Evolutionary conservation across 2,797 vertebrate species (phyloP).

Genomic region (Gymnodraco acuticeps): DNA sequence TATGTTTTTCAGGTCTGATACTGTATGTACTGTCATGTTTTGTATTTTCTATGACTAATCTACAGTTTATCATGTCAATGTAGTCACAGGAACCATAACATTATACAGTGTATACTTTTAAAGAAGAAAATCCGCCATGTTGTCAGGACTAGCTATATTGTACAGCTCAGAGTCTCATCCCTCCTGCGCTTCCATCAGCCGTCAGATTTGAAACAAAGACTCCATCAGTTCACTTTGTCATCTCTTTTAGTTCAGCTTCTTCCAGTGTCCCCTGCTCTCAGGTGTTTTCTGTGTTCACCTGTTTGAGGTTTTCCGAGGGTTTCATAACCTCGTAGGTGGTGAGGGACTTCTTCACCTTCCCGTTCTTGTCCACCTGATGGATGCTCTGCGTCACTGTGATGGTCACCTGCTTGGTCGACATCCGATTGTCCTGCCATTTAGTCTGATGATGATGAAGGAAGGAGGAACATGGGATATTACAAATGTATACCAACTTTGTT

Average conservation of each 20-base stretch:
- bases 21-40: conserved; percentile 11
- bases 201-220: not conserved
- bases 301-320: conserved; percentile 74
- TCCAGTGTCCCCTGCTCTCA: conserved; percentile 36
- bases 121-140: conserved; percentile 4
- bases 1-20: conserved; percentile 1
- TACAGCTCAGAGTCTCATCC: not conserved
- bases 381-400: conserved; percentile 88
- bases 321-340: conserved; percentile 86
- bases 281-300: conserved; percentile 64
- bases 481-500: not conserved
- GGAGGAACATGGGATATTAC: not conserved
- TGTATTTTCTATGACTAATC: not conserved
- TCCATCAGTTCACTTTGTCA: not conserved
- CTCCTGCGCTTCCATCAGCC: conserved; percentile 14
- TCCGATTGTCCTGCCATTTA: conserved; percentile 87
- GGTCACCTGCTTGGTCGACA: conserved; percentile 89
- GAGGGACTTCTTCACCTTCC: conserved; percentile 84
- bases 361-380: conserved; percentile 85
- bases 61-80: conserved; percentile 17
- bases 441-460: conserved; percentile 63
- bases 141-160: not conserved
- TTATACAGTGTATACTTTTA: not conserved
- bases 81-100: conserved; percentile 23
- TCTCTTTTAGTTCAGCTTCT: conserved; percentile 34